Base-by-base conservation (phyloP, 2,113 vertebrate species). In the Solea senegalensis region DNA sequence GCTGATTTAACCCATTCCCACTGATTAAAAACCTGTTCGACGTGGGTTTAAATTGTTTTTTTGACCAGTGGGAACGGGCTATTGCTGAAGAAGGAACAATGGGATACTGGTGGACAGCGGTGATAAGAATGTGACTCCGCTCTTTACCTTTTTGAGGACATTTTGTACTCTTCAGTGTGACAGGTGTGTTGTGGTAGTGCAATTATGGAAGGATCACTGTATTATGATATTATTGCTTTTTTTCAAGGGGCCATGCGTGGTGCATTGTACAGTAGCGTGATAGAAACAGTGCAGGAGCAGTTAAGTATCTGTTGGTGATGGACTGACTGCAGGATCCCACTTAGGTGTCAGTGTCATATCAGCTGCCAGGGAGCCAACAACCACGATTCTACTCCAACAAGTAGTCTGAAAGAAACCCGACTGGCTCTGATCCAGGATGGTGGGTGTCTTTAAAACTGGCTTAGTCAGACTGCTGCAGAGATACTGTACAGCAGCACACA, bases 291-390 rank as follows among this genome's bases (percentile, higher is more conserved):
- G 2, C 50, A 53, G 61, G 76, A 66, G 46, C 51, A 68, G 55
- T 40, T 64, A 69, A 72, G 51, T 60, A 16, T 69, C 78, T 62
- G 74, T 67, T 71, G 72, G 78, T 80, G 82, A 64, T 60, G 71
- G 80, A 73, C 81, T 72, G 78, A 75, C 81, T 75, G 65, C 12
- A 73, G 76, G 71, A 59, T 84, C 68, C 76, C 74, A 45, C 61
- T 72, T 34, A 69, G 74, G 84, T 88, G 83, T 89, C 85, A 82
- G 40, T 85, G 86, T 88, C 87, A 79, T 80, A 83, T 78, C 69
- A 80, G 82, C 81, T 88, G 83, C 80, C 77, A 78, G 69, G 54
- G 73, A 80, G 74, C 74, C 79, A 79, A 82, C 81, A 76, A 76
- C 72, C 68, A 52, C n/a, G 77, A 61, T 81, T 81, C 84, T 74